A percentile compares a stretch with the other conserved stretches of the same genome.
These are phyloP conservation scores for Dipodomys merriami DNA, from an alignment of 2,113 vertebrate genomes.

Conservation along the genomic window DNA sequence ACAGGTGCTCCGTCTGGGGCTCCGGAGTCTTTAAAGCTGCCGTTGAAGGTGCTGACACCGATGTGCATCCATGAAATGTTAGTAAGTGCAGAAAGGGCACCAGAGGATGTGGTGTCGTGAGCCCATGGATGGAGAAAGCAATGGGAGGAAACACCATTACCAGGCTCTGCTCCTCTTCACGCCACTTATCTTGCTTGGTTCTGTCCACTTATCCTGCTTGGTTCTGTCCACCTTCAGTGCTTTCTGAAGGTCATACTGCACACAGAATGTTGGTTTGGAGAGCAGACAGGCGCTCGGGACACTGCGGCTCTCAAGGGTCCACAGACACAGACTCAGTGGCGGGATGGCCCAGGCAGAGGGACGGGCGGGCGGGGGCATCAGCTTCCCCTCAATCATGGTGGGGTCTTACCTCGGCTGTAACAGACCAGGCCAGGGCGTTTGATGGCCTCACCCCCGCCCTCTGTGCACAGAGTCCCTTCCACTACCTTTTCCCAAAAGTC, in stretches of 20 bases:
- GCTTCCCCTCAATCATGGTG: fast-evolving
- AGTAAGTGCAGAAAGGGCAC: neutral
- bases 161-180: neutral
- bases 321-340: fast-evolving
- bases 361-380: neutral
- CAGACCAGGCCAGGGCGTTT: too few species aligned
- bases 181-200: too few species aligned
- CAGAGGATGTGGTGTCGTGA: fast-evolving
- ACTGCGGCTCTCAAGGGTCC: neutral
- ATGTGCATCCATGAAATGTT: neutral
- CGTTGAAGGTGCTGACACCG: fast-evolving
- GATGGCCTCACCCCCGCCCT: fast-evolving
- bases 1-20: too few species aligned
- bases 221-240: neutral
- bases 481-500: neutral
- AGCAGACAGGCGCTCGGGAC: too few species aligned
- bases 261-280: too few species aligned
- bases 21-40: fast-evolving
- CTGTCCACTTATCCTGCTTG: neutral
- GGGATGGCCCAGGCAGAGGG: neutral
- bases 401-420: neutral
- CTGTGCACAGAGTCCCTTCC: neutral
- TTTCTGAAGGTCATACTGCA: neutral
- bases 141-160: neutral
- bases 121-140: neutral